phyloP scores from a whole-genome alignment of 1,140 invertebrate genomes.

The Micrasema minimum region DNA sequence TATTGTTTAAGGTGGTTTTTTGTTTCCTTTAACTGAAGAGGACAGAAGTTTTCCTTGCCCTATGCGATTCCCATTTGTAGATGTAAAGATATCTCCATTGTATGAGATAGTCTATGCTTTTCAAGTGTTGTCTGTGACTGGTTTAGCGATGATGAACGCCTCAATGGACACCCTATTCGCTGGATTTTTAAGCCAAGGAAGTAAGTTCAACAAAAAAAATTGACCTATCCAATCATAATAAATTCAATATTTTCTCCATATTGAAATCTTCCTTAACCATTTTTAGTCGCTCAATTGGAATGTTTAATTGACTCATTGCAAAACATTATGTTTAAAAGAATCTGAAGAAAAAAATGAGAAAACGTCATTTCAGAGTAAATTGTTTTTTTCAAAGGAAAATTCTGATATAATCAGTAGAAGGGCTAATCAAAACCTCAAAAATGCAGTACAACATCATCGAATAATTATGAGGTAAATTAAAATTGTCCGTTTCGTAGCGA shows the following conservation, averaged over 20 bases:
- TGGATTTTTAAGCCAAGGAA: constrained; percentile 47
- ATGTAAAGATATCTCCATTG: constrained; percentile 24
- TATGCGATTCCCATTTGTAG: constrained; percentile 25
- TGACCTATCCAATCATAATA: too few relatives aligned
- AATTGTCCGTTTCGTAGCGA: too few relatives aligned
- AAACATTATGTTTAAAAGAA: constrained; percentile 4
- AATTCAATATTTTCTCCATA: too few relatives aligned
- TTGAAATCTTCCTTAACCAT: background rate
- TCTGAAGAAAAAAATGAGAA: background rate
- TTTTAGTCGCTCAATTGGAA: constrained; percentile 48
- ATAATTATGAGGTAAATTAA: constrained; percentile 39
- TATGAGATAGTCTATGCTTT: constrained; percentile 42
- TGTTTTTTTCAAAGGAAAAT: background rate
- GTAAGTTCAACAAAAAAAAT: constrained; percentile 8
- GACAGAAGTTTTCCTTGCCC: constrained; percentile 33
- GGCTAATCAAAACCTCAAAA: constrained; percentile 33
- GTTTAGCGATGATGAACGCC: constrained; percentile 41
- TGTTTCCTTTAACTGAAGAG: constrained; percentile 37
- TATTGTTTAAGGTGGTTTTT: constrained; percentile 37
- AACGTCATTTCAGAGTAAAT: background rate
- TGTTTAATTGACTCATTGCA: constrained; percentile 38
- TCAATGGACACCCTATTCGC: constrained; percentile 44
- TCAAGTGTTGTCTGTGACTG: constrained; percentile 31
- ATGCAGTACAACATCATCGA: constrained; percentile 26
- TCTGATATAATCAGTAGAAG: background rate